These are phyloP conservation scores for Epizoanthus ramosus DNA, from an alignment of 92 coral and sea anemone species.

Conservation along the genomic window DNA sequence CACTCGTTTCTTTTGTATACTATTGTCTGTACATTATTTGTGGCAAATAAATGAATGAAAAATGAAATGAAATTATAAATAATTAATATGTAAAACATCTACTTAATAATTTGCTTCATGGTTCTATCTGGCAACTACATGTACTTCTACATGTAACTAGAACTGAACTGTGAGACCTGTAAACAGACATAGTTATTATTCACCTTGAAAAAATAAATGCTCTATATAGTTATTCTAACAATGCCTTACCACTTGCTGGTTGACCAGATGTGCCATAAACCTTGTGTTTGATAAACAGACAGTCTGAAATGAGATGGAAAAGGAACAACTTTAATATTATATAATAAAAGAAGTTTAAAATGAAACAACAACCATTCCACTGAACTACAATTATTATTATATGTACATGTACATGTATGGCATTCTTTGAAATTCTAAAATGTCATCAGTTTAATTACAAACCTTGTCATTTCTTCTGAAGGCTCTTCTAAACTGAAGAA, in stretches of 20 bases:
- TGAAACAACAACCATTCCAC: background rate
- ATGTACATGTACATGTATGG: too few species aligned
- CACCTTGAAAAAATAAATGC: background rate
- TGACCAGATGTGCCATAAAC: slow-evolving; percentile 93
- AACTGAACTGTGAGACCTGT: too few species aligned
- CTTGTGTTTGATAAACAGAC: slow-evolving; percentile 87
- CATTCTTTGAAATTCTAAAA: background rate
- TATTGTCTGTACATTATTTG: too few species aligned
- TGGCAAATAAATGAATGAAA: too few species aligned
- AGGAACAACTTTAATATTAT: background rate
- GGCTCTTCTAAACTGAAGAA: slow-evolving; percentile 89
- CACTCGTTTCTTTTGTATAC: too few species aligned
- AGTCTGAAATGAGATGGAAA: slow-evolving; percentile 55
- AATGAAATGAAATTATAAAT: too few species aligned
- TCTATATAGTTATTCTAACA: too few species aligned
- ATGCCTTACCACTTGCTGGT: slow-evolving; percentile 93
- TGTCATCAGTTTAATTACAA: background rate
- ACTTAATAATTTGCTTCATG: too few species aligned
- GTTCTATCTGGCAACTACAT: too few species aligned
- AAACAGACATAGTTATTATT: background rate
- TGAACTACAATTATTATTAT: background rate
- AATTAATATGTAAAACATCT: too few species aligned
- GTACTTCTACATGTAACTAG: too few species aligned
- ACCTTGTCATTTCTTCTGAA: slow-evolving; percentile 97
- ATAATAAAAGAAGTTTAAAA: background rate